Base-by-base conservation (phyloP, 35 echinoderm and acorn worm species). In the Strongylocentrotus purpuratus region DNA sequence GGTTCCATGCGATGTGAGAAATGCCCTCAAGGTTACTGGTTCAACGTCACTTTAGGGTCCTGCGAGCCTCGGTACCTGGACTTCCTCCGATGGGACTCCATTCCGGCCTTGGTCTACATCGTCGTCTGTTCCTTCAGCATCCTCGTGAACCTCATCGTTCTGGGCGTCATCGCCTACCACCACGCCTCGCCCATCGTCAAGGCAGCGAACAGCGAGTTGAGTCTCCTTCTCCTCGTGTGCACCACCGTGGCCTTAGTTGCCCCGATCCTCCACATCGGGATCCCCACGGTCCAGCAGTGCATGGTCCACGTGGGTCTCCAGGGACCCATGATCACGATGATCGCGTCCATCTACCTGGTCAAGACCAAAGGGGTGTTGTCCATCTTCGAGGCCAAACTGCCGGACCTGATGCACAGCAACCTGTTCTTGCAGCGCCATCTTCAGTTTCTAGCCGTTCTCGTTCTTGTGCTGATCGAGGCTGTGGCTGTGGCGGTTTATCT, bases 161-260 rank as follows among this genome's bases (percentile, higher is more conserved):
- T 97, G 18, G 41, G 59, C 22, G 70, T 97, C 86, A 95, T 97
- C 96, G 48, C 60, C 15, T 18, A 46, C 32, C 85, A 94, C 71
- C 88, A 93, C 0, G 31, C 95, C 31, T 95, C 96, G 12, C 96
- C 96, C 11, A 87, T 97, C 86, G 96, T 97, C 46, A 95, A 97
- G 55, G 96, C 96, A 46, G 90, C 96, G 55, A 97, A 97, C 85
- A 33, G 94, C 78, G 96, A 97, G 59, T 87, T 97, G 46, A 95
- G 96, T 47, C 61, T 94, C 58, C 86, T 97, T 7, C 91, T 97
- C 60, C 50, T 97, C 22, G 45, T 87, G 7, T 47, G 86, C 3
- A 78, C 91, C 28, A 25, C 85, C 14, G 5, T 93, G 32, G 48
- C 28, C 9, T 90, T 95, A 8, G n/a, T 94, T 31, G 52, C 95